Base-by-base conservation (phyloP, 1,140 invertebrate species). In the Dendroctonus ponderosae region DNA sequence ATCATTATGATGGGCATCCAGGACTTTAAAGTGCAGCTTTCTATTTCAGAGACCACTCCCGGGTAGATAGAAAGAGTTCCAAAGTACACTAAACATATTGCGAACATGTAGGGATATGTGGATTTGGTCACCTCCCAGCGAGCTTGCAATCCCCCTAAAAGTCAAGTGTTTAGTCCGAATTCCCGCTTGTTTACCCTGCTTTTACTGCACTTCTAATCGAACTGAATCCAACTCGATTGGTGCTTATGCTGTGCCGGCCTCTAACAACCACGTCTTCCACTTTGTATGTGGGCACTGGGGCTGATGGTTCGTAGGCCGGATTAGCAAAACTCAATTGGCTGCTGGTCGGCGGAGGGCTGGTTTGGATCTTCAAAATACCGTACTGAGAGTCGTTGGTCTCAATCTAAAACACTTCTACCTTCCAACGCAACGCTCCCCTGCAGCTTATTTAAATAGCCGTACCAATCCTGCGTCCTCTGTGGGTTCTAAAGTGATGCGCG, bases 1-100 rank as follows among this genome's bases (percentile, higher is more conserved):
- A 96, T 95, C 39, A 96, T 80, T 11, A 95, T 82, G 3, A 96
- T 91, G 0, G 93, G 93, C 91, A 95, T 94, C 93, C 93, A 96
- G 2, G 87, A 87, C 6, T 86, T 86, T 37, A 93, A 86, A 15
- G 84, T 84, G 72, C 92, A 95, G 41, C 91, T 94, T 42, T 87
- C 84, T 41, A 96, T 89, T 79, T 96, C 92, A 0, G 92, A 92
- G 62, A 92, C 86, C 37, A 96, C 93, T 38, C 93, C 93, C 5
- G 93, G 93, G 74, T 96, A 96, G 2, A 96, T 80, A 63, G 89
- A 92, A 0, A 95, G 81, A 0, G 93, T 96, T 0, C 94, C 91
- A 74, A 92, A 92, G 75, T 96, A 96, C 11, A 92, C 91, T 38
- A 93, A 77, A 0, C 87, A 88, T 60, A 96, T 94, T 12, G 90